Conservation (phyloP, 2,888 invertebrate genomes). For the Coecobrya sp. region DNA sequence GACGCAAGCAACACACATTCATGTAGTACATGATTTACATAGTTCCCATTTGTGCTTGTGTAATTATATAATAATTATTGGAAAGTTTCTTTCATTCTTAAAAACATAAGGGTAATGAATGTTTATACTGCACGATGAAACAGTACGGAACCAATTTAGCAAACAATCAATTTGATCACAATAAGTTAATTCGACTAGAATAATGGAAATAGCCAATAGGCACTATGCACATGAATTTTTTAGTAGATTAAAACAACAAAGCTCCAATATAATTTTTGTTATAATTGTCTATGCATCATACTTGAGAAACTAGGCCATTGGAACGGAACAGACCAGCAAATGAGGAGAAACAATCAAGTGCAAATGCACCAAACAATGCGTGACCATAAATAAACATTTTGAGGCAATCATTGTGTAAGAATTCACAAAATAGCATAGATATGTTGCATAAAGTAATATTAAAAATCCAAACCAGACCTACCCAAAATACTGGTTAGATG, state of each 20-base stretch:
- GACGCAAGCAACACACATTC: too few species aligned
- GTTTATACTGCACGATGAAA: neutral
- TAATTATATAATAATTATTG: too few species aligned
- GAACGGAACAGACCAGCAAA: constrained; percentile 49
- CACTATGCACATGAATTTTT: too few species aligned
- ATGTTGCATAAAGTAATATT: constrained; percentile 6
- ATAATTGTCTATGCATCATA: neutral
- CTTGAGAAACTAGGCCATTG: constrained; percentile 40
- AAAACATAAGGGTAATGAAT: neutral
- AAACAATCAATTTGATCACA: neutral
- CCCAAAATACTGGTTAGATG: constrained; percentile 48
- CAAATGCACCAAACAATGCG: constrained; percentile 50
- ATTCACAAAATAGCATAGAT: neutral
- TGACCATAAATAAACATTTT: constrained; percentile 51
- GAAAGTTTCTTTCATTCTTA: too few species aligned
- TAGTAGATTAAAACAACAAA: too few species aligned
- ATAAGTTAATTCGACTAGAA: neutral
- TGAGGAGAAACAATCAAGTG: constrained; percentile 42
- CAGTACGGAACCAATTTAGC: neutral
- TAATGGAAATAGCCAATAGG: neutral
- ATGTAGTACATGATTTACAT: too few species aligned
- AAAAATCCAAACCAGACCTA: constrained; percentile 48
- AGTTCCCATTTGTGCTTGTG: too few species aligned
- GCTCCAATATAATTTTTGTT: too few species aligned
- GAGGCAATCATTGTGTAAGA: neutral